Evolutionary conservation across 1,140 invertebrate species (phyloP).

Genomic region (Holotrichia oblita): DNA sequence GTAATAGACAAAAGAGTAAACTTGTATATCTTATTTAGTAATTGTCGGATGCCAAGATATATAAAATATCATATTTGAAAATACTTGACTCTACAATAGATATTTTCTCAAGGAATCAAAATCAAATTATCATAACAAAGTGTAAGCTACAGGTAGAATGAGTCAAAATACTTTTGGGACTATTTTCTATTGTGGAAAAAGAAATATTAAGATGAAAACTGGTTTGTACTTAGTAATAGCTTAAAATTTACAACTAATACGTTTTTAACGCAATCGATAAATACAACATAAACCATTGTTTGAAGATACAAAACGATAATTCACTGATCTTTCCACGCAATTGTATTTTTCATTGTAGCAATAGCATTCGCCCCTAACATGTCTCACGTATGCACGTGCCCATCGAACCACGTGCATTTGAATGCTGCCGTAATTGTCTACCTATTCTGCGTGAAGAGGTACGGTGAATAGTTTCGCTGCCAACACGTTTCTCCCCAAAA

Average conservation of each 20-base stretch:
- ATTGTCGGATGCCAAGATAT: too few species aligned
- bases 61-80: too few species aligned
- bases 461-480: conserved; percentile 2
- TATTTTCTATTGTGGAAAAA: too few species aligned
- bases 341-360: conserved; percentile 20
- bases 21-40: too few species aligned
- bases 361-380: not conserved
- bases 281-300: conserved; percentile 3
- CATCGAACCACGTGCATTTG: conserved; percentile 52
- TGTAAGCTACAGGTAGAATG: too few species aligned
- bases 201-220: too few species aligned
- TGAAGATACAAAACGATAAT: not conserved
- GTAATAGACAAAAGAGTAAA: too few species aligned
- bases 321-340: conserved; percentile 18
- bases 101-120: too few species aligned
- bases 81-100: too few species aligned
- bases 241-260: conserved; percentile 6
- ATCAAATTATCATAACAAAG: too few species aligned
- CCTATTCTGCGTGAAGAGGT: conserved; percentile 50
- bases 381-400: conserved; percentile 38
- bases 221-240: not conserved
- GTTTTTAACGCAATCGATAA: not conserved
- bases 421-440: conserved; percentile 55
- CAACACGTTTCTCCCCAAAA: conserved; percentile 15
- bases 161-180: too few species aligned